Evolutionary conservation across 2,888 invertebrate genomes (phyloP).

Genomic region (Dioctria linearis): DNA sequence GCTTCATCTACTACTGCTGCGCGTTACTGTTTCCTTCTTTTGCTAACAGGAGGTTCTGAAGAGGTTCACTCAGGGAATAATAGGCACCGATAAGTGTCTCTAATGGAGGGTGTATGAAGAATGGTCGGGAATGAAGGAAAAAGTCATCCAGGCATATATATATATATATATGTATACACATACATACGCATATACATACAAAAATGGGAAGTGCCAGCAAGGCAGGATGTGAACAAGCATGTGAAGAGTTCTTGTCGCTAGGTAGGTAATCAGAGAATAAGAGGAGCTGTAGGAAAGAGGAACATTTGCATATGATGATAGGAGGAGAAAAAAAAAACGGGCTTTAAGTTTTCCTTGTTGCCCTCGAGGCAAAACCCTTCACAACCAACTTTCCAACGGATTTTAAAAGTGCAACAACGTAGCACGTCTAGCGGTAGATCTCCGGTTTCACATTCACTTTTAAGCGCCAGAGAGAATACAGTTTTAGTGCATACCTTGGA

Average conservation of each 20-base stretch:
- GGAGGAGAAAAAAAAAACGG: conserved; percentile 6
- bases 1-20: neutral
- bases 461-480: neutral
- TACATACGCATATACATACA: no score
- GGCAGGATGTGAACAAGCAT: conserved; percentile 2
- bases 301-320: conserved; percentile 26
- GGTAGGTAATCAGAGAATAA: conserved; percentile 4
- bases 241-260: neutral
- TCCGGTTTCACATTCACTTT: conserved; percentile 20
- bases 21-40: no score
- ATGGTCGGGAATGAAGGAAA: neutral
- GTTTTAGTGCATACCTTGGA: no score
- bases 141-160: neutral
- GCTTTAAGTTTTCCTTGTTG: neutral
- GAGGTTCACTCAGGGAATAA: no score
- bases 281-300: conserved; percentile 18
- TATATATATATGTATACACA: no score
- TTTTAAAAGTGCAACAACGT: conserved; percentile 20
- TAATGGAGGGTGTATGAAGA: neutral
- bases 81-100: neutral
- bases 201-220: no score
- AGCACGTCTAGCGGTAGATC: neutral
- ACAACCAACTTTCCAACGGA: neutral
- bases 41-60: no score
- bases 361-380: neutral